phyloP scores from a whole-genome alignment of 2,888 invertebrate genomes.

The Tortrix viridana region DNA sequence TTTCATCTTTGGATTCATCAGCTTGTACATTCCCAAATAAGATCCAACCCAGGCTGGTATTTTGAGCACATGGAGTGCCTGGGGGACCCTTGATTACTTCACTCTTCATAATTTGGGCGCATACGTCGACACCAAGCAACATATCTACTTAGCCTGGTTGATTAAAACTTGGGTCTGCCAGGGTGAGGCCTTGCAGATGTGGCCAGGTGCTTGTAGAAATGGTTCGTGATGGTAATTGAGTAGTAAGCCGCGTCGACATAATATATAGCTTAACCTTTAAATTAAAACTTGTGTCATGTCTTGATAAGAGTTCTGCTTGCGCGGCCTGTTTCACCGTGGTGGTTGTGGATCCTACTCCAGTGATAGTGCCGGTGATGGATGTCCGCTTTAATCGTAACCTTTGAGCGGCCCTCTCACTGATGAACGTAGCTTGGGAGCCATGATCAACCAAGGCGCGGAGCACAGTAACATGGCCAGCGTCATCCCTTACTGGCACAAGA shows the following conservation, averaged over 20 bases:
- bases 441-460: slow-evolving; percentile 7
- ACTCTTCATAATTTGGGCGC: slow-evolving; percentile 38
- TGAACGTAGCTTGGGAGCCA: slow-evolving; percentile 18
- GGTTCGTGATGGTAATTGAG: slow-evolving; percentile 9
- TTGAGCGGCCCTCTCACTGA: slow-evolving; percentile 18
- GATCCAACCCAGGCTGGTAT: slow-evolving; percentile 43
- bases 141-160: slow-evolving; percentile 8
- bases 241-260: slow-evolving; percentile 10
- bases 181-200: slow-evolving; percentile 5
- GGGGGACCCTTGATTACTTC: slow-evolving; percentile 42
- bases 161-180: slow-evolving; percentile 12
- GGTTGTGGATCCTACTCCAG: slow-evolving; percentile 15
- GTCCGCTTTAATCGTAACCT: slow-evolving; percentile 4
- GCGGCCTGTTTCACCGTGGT: slow-evolving; percentile 4
- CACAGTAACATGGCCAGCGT: neutral
- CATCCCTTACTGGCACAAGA: slow-evolving; percentile 4
- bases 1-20: neutral
- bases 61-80: slow-evolving; percentile 43
- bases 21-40: slow-evolving; percentile 41
- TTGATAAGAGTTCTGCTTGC: slow-evolving; percentile 14
- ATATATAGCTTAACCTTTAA: slow-evolving; percentile 1
- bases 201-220: slow-evolving; percentile 8
- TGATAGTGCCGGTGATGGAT: slow-evolving; percentile 10
- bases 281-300: slow-evolving; percentile 9
- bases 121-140: slow-evolving; percentile 41